Percentiles rank a stretch among this genome's conserved stretches.
Evolutionary conservation across 2,888 invertebrate species (phyloP).

Genomic region (Ormyrus pomaceus): DNA sequence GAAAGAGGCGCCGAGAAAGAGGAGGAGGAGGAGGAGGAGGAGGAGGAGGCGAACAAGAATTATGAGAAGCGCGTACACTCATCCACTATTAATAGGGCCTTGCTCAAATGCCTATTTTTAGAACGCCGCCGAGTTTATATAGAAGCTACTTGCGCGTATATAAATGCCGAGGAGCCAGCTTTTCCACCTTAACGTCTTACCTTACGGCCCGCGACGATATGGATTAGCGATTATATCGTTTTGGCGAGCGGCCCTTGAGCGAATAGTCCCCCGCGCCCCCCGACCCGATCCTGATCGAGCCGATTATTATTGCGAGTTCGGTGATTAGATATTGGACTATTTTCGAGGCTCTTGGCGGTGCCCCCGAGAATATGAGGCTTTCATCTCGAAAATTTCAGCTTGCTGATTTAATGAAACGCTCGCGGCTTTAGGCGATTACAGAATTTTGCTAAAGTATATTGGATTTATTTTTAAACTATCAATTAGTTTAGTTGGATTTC

Average conservation of each 20-base stretch:
- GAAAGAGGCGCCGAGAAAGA: conserved; percentile 36
- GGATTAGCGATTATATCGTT: conserved; percentile 39
- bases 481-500: no score
- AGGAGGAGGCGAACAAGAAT: conserved; percentile 48
- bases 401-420: no score
- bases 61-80: conserved; percentile 67
- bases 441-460: no score
- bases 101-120: conserved; percentile 78
- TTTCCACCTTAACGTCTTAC: conserved; percentile 41
- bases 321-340: no score
- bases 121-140: conserved; percentile 55
- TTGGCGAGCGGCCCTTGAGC: not conserved
- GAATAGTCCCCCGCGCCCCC: no score
- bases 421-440: not conserved
- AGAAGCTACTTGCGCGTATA: conserved; percentile 13
- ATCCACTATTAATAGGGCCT: conserved; percentile 78
- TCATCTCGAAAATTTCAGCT: no score
- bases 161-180: conserved; percentile 27
- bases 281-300: no score
- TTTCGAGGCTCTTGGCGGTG: no score
- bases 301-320: no score
- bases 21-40: conserved; percentile 15
- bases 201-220: conserved; percentile 27
- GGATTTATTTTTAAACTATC: no score
- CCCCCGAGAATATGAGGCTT: no score